phyloP scores from a whole-genome alignment of 2,888 invertebrate species.

The Pharmacophagus antenor region DNA sequence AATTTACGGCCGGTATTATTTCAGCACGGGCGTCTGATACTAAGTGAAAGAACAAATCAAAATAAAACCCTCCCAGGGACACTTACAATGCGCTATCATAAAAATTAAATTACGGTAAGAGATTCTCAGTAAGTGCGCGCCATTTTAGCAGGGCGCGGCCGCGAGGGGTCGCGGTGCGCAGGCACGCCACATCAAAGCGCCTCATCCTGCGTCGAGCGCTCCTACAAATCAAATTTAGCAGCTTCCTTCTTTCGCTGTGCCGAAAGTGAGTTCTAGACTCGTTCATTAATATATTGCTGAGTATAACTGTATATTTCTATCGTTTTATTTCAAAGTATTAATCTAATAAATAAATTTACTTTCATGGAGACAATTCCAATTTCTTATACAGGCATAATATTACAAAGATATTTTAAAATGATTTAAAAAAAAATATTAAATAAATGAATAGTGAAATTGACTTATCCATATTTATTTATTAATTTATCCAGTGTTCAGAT shows the following conservation, averaged over 20 bases:
- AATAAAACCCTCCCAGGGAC: slow-evolving; percentile 65
- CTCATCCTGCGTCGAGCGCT: slow-evolving; percentile 59
- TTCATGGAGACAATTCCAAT: background rate
- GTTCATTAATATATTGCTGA: slow-evolving; percentile 40
- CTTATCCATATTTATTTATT: background rate
- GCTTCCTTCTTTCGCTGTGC: slow-evolving; percentile 69
- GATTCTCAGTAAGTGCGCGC: slow-evolving; percentile 74
- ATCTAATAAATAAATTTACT: background rate
- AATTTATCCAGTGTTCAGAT: background rate
- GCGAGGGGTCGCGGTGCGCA: slow-evolving; percentile 42
- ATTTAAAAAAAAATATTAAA: background rate
- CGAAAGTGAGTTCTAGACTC: slow-evolving; percentile 37
- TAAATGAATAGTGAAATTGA: background rate
- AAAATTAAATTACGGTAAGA: slow-evolving; percentile 79
- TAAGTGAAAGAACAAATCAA: slow-evolving; percentile 53
- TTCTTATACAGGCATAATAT: background rate
- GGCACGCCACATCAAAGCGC: slow-evolving; percentile 72
- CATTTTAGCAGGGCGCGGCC: slow-evolving; percentile 59
- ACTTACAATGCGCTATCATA: slow-evolving; percentile 78
- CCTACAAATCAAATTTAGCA: slow-evolving; percentile 75
- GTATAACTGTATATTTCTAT: slow-evolving; percentile 35
- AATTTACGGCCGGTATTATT: slow-evolving; percentile 31
- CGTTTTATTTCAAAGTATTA: background rate
- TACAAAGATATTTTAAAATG: background rate
- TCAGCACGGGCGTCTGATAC: slow-evolving; percentile 41